A percentile compares a stretch with the other conserved stretches of the same genome.
phyloP scores from a whole-genome alignment of 2,797 vertebrate species.

The Enteromius trimaculatus region DNA sequence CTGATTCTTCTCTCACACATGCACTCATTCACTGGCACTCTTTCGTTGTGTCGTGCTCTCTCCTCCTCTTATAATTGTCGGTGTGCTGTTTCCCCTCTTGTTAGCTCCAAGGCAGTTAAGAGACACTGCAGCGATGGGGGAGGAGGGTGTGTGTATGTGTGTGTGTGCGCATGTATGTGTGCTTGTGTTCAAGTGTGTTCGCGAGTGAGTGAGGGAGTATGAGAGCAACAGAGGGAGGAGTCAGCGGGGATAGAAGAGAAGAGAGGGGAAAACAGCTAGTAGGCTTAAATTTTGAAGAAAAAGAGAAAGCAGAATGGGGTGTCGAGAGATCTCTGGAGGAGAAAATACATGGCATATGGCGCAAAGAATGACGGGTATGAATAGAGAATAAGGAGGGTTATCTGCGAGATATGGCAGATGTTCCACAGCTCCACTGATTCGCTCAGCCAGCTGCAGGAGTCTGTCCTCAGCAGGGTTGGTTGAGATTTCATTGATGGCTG shows the following conservation, averaged over 20 bases:
- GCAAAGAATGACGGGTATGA: not conserved
- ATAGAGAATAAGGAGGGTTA: not conserved
- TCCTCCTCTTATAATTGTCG: constrained; percentile 74
- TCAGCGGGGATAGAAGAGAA: constrained; percentile 56
- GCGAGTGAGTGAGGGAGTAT: constrained; percentile 48
- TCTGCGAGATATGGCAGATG: constrained; percentile 49
- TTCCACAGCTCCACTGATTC: constrained; percentile 35
- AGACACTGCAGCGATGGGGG: constrained; percentile 86
- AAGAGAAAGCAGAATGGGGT: constrained; percentile 12
- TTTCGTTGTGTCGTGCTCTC: constrained; percentile 59
- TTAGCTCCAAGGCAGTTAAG: constrained; percentile 82
- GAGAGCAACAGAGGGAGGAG: constrained; percentile 60
- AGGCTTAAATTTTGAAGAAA: constrained; percentile 59
- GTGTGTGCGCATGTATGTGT: constrained; percentile 68
- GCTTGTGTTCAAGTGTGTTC: constrained; percentile 41
- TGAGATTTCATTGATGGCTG: constrained; percentile 80
- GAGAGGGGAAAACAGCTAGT: constrained; percentile 53
- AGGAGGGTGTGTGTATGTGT: constrained; percentile 78
- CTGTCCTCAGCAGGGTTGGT: constrained; percentile 36
- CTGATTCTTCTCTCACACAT: constrained; percentile 49
- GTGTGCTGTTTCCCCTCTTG: constrained; percentile 80
- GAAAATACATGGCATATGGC: not conserved
- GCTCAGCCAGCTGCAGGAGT: constrained; percentile 13
- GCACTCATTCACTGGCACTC: constrained; percentile 45
- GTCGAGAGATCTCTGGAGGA: not conserved